Evolutionary conservation across 2,797 vertebrate genomes (phyloP).

Genomic region (Rhabdophis nuchalis): DNA sequence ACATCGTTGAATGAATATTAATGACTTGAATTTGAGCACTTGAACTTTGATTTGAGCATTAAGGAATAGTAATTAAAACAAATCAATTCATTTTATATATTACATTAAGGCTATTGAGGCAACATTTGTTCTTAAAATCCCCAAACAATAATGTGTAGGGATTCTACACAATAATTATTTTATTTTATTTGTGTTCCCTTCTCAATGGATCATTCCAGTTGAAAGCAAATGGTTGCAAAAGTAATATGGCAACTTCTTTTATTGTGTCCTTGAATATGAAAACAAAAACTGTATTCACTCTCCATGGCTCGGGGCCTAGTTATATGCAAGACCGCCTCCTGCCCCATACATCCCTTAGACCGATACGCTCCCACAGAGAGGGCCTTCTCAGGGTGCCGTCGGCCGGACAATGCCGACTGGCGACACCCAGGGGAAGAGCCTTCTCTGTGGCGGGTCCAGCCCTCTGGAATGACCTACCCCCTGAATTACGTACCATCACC

Average conservation of each 20-base stretch:
- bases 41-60: constrained; percentile 5
- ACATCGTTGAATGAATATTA: background rate
- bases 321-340: too few relatives aligned
- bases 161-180: background rate
- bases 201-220: background rate
- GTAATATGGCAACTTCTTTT: background rate
- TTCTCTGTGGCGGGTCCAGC: too few relatives aligned
- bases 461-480: too few relatives aligned
- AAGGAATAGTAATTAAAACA: constrained; percentile 11
- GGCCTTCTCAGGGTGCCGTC: too few relatives aligned
- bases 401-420: too few relatives aligned
- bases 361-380: too few relatives aligned
- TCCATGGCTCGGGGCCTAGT: too few relatives aligned
- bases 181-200: background rate
- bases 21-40: background rate
- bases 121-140: constrained; percentile 6
- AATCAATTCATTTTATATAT: background rate
- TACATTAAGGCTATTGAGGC: background rate
- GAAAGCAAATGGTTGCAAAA: background rate
- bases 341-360: too few relatives aligned
- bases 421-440: too few relatives aligned
- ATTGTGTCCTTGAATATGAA: background rate
- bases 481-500: too few relatives aligned
- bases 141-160: background rate
- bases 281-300: background rate